Evolutionary conservation across 1,140 invertebrate species (phyloP).

Genomic region (Zaprionus tsacasi): DNA sequence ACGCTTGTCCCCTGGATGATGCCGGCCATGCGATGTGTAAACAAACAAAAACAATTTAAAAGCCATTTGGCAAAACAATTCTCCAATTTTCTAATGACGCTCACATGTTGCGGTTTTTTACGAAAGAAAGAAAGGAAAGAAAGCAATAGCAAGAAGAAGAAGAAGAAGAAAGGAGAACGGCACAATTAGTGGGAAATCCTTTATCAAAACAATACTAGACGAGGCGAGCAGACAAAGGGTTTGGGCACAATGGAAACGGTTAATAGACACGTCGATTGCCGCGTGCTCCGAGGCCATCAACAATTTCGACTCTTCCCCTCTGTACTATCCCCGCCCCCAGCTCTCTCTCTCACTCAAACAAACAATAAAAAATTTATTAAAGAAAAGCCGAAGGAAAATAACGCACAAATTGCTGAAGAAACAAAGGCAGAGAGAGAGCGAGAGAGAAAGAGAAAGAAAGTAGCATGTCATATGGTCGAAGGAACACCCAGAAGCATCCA

Average conservation of each 20-base stretch:
- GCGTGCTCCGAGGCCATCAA: constrained; percentile 74
- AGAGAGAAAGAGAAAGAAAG: constrained; percentile 59
- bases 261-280: constrained; percentile 63
- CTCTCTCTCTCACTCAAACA: constrained; percentile 57
- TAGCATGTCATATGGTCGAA: constrained; percentile 75
- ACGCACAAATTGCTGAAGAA: constrained; percentile 74
- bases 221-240: constrained; percentile 54
- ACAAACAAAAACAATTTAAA: constrained; percentile 78
- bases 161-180: neutral
- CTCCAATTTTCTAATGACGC: constrained; percentile 74
- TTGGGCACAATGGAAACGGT: constrained; percentile 44
- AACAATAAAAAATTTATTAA: constrained; percentile 83
- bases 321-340: neutral
- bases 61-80: constrained; percentile 82
- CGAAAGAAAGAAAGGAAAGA: constrained; percentile 12
- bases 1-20: constrained; percentile 48
- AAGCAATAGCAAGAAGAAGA: constrained; percentile 37
- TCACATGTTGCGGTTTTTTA: constrained; percentile 79
- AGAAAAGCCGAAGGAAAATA: constrained; percentile 72
- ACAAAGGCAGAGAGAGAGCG: constrained; percentile 37
- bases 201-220: constrained; percentile 42
- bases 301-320: constrained; percentile 39
- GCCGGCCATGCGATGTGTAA: constrained; percentile 44
- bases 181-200: constrained; percentile 25
- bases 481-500: constrained; percentile 72